Evolutionary conservation across 2,888 invertebrate species (phyloP).

Genomic region (Serrognathus titanus): DNA sequence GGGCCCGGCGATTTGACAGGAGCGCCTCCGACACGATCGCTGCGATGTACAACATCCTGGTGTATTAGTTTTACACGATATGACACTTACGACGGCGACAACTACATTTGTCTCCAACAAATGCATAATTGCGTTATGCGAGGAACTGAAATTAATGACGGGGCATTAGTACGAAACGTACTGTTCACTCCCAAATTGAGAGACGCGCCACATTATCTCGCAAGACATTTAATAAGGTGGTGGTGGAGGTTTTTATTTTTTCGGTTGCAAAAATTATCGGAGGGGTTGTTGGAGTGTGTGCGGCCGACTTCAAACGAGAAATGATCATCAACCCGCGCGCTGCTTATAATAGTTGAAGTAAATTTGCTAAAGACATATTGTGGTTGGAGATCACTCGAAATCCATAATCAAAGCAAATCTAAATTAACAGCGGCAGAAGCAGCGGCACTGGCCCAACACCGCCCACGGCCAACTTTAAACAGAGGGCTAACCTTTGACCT

Average conservation of each 20-base stretch:
- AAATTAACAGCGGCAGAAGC: slow-evolving; percentile 28
- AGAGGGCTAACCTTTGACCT: slow-evolving; percentile 42
- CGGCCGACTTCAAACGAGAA: too few relatives aligned
- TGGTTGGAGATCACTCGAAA: slow-evolving; percentile 7
- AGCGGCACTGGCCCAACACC: slow-evolving; percentile 7
- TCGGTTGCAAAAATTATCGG: too few relatives aligned
- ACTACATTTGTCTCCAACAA: slow-evolving; percentile 2
- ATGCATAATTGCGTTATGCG: background rate
- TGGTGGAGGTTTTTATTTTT: too few relatives aligned
- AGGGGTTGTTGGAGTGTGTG: too few relatives aligned
- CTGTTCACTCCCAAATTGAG: too few relatives aligned
- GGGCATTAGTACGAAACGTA: too few relatives aligned
- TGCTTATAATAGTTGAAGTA: background rate
- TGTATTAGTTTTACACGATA: slow-evolving; percentile 3
- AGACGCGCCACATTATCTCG: too few relatives aligned
- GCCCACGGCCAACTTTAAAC: slow-evolving; percentile 25
- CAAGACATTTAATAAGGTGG: too few relatives aligned
- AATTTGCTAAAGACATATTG: slow-evolving; percentile 1
- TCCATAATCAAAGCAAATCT: slow-evolving; percentile 31
- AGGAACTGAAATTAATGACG: slow-evolving; percentile 1
- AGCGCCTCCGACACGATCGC: background rate
- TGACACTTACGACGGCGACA: slow-evolving; percentile 1
- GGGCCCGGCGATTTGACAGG: background rate
- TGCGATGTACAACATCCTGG: background rate
- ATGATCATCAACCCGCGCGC: too few relatives aligned